Conservation (phyloP, 2,113 vertebrate genomes). For the Gasterosteus aculeatus region DNA sequence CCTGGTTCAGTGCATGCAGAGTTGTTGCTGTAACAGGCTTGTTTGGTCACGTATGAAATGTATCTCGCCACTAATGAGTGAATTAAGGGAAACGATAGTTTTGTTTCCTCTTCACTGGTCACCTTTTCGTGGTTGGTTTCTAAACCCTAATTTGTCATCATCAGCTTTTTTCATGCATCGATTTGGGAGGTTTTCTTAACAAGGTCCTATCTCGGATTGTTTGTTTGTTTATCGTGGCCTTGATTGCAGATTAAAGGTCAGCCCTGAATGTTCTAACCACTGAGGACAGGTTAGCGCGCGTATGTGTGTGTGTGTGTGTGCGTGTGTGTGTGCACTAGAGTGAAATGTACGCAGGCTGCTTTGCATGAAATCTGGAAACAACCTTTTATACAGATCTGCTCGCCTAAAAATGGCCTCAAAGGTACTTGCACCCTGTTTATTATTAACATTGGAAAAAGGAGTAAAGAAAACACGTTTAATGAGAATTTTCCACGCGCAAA, state of each 20-base stretch:
- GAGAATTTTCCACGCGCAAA: conserved; percentile 49
- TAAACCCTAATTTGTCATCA: background rate
- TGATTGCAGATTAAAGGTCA: conserved; percentile 27
- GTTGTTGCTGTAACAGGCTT: background rate
- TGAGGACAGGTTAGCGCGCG: conserved; percentile 13
- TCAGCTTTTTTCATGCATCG: background rate
- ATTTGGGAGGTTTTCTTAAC: background rate
- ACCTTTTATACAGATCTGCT: conserved; percentile 22
- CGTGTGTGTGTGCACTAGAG: conserved; percentile 34
- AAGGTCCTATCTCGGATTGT: background rate
- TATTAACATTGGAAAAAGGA: conserved; percentile 59
- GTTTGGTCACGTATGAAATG: background rate
- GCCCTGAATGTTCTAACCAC: conserved; percentile 33
- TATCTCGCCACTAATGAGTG: no score
- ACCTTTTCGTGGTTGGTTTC: background rate
- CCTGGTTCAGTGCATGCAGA: background rate
- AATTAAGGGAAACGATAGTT: no score
- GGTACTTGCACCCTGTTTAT: conserved; percentile 45
- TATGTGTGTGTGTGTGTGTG: background rate
- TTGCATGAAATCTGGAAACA: conserved; percentile 37
- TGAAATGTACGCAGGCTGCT: conserved; percentile 4
- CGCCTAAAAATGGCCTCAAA: conserved; percentile 19
- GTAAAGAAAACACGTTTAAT: conserved; percentile 62
- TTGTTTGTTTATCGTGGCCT: conserved; percentile 16
- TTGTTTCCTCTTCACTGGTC: background rate